Conservation (phyloP, 30 jellyfish, hydroid and myxozoan genomes). For the Turritopsis dohrnii region DNA sequence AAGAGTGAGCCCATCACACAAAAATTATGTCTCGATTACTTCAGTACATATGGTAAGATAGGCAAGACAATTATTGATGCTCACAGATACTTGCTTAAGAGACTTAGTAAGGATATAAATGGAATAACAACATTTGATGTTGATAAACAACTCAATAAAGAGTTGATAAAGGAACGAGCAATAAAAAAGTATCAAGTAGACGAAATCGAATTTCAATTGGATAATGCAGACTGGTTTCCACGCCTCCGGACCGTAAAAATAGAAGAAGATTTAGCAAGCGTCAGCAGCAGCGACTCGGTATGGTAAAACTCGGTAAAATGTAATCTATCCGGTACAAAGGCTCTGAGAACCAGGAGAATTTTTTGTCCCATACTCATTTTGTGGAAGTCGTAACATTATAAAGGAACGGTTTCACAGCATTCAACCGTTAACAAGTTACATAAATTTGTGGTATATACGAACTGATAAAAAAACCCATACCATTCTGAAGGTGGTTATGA, state of each 20-base stretch:
- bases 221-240: slow-evolving; percentile 23
- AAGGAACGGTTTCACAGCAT: too few relatives aligned
- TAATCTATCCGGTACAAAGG: not conserved
- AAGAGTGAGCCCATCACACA: not conserved
- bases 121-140: not conserved
- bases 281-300: slow-evolving; percentile 15
- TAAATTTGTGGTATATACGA: too few relatives aligned
- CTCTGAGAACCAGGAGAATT: not conserved
- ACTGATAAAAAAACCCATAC: too few relatives aligned
- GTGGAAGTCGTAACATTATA: not conserved
- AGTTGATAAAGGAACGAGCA: slow-evolving; percentile 12
- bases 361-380: not conserved
- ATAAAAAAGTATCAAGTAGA: not conserved
- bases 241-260: slow-evolving; percentile 2
- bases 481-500: not conserved
- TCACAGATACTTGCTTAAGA: not conserved
- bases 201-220: not conserved
- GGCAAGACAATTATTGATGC: slow-evolving; percentile 7
- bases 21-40: slow-evolving; percentile 11
- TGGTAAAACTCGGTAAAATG: too few relatives aligned
- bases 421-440: too few relatives aligned
- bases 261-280: slow-evolving; percentile 12
- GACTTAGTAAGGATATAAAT: not conserved
- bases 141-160: slow-evolving; percentile 10
- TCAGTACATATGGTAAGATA: slow-evolving; percentile 10